Percentiles rank a stretch among this genome's conserved stretches.
phyloP scores from a whole-genome alignment of 1,140 invertebrate species.

The Metaphire vulgaris region DNA sequence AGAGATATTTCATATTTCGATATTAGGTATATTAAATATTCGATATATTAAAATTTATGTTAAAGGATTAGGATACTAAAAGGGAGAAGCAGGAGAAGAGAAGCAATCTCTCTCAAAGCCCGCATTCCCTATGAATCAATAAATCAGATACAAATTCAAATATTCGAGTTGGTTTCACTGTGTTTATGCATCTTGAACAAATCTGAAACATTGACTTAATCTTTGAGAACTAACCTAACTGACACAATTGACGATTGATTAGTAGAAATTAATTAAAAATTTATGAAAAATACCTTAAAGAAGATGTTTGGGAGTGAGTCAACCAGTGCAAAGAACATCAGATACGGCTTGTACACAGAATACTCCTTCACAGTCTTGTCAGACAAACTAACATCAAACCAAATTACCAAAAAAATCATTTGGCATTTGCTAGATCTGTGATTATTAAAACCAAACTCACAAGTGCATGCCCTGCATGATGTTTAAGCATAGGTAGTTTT shows the following conservation, averaged over 20 bases:
- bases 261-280: too few species aligned
- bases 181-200: background rate
- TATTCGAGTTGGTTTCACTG: background rate
- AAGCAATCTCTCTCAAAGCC: too few species aligned
- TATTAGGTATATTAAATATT: background rate
- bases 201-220: background rate
- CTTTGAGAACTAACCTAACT: too few species aligned
- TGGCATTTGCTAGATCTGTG: background rate
- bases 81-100: too few species aligned
- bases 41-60: background rate
- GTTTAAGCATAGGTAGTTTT: background rate
- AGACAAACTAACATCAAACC: constrained; percentile 44
- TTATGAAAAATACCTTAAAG: constrained; percentile 65
- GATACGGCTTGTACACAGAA: constrained; percentile 72
- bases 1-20: too few species aligned
- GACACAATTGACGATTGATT: too few species aligned
- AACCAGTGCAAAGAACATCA: constrained; percentile 76
- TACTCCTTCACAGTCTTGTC: constrained; percentile 63
- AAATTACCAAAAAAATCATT: background rate
- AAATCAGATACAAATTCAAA: too few species aligned
- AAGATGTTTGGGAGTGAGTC: constrained; percentile 69
- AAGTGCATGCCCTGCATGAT: background rate
- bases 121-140: too few species aligned
- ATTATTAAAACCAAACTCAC: background rate
- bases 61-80: too few species aligned